Evolutionary conservation across 2,888 invertebrate genomes (phyloP).

Genomic region (Bimastos eiseni): DNA sequence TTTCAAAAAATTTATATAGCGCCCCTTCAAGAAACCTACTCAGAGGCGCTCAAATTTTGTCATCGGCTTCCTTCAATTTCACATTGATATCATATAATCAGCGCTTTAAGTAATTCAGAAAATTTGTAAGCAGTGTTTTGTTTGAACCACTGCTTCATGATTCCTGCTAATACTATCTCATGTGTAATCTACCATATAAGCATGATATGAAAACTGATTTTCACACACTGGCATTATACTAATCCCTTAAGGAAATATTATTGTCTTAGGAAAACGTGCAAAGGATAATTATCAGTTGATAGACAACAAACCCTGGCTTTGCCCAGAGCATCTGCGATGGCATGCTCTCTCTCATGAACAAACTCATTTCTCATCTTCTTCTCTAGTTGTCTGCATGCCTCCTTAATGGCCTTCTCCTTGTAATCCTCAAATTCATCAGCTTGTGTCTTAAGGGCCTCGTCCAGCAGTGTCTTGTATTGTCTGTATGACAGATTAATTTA

Average conservation of each 20-base stretch:
- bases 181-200: not conserved
- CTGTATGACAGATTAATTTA: not conserved
- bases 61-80: not conserved
- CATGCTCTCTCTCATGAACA: slow-evolving; percentile 51
- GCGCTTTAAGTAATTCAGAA: too few relatives aligned
- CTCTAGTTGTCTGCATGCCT: slow-evolving; percentile 49
- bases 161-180: too few relatives aligned
- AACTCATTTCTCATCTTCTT: slow-evolving; percentile 51
- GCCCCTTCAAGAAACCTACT: too few relatives aligned
- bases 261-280: not conserved
- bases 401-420: slow-evolving; percentile 50
- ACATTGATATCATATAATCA: not conserved
- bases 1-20: too few relatives aligned
- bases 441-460: slow-evolving; percentile 51
- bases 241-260: not conserved
- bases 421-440: slow-evolving; percentile 53
- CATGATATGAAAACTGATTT: not conserved
- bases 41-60: too few relatives aligned
- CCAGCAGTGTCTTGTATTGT: not conserved
- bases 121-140: too few relatives aligned
- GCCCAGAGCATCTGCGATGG: slow-evolving; percentile 51
- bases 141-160: too few relatives aligned
- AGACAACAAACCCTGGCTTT: slow-evolving; percentile 49
- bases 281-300: not conserved
- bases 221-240: not conserved